Percentiles rank a stretch among this genome's conserved stretches.
Conservation (phyloP, 2,797 vertebrate species). For the Carcharodon carcharias region DNA sequence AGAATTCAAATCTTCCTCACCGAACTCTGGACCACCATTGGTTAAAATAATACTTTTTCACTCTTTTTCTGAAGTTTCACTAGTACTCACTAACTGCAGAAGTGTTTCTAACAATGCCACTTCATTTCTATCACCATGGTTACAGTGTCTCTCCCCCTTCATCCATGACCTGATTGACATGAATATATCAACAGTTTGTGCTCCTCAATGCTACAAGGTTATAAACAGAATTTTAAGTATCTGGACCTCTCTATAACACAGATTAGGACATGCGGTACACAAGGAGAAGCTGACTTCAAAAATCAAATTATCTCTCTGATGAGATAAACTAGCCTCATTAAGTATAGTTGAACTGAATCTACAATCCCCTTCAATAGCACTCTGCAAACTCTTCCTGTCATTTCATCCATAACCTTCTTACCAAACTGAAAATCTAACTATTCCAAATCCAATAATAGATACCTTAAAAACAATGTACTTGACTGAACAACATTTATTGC, state of each 20-base stretch:
- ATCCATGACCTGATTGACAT: constrained; percentile 1
- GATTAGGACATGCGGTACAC: not conserved
- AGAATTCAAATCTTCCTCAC: not conserved
- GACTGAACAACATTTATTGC: not conserved
- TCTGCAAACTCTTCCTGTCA: not conserved
- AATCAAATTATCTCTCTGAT: not conserved
- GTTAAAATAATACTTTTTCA: not conserved
- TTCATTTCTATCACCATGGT: not conserved
- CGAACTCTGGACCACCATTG: not conserved
- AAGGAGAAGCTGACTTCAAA: not conserved
- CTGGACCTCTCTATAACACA: not conserved
- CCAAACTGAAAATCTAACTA: not conserved
- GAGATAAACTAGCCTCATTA: constrained; percentile 8
- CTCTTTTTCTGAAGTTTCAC: not conserved
- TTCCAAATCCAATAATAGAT: not conserved
- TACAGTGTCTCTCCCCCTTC: not conserved
- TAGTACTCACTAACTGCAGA: not conserved
- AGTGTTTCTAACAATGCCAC: not conserved
- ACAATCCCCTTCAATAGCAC: not conserved
- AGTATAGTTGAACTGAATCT: not conserved
- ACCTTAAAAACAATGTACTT: not conserved
- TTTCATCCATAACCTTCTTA: not conserved
- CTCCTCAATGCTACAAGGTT: not conserved
- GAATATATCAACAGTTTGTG: not conserved
- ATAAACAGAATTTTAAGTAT: not conserved